Evolutionary conservation across 2,113 vertebrate genomes (phyloP).

Genomic region (Lanius collurio): DNA sequence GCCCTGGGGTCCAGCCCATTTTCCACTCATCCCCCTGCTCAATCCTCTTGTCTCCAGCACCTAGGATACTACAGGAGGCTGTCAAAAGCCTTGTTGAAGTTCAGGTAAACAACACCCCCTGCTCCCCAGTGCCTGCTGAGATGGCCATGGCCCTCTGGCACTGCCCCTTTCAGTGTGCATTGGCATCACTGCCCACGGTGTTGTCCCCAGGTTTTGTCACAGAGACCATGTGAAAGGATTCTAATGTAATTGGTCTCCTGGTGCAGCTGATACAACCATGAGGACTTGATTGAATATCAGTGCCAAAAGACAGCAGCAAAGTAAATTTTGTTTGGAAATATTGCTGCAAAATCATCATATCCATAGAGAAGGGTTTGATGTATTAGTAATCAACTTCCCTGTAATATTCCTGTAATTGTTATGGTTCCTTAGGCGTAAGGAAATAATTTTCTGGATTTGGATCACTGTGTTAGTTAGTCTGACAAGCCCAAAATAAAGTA

Average conservation of each 20-base stretch:
- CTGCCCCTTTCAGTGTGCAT: neutral
- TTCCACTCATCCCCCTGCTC: neutral
- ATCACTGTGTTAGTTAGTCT: conserved; percentile 61
- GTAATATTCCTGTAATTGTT: conserved; percentile 32
- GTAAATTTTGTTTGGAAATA: conserved; percentile 20
- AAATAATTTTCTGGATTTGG: conserved; percentile 54
- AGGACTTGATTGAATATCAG: neutral
- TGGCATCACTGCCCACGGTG: neutral
- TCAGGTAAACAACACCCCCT: neutral
- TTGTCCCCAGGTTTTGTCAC: neutral
- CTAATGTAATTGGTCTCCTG: neutral
- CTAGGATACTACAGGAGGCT: neutral
- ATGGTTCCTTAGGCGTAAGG: neutral
- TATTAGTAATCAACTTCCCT: conserved; percentile 2
- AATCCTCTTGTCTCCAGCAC: neutral
- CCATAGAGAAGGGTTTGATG: neutral
- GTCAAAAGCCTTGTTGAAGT: neutral
- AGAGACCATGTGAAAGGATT: neutral
- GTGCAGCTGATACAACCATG: neutral
- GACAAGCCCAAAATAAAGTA: conserved; percentile 54
- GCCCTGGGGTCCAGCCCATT: neutral
- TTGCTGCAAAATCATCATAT: neutral
- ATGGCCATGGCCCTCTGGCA: neutral
- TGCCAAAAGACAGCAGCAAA: neutral
- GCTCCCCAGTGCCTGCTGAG: neutral